Base-by-base conservation (phyloP, 2,113 vertebrate species). In the Osmerus mordax region DNA sequence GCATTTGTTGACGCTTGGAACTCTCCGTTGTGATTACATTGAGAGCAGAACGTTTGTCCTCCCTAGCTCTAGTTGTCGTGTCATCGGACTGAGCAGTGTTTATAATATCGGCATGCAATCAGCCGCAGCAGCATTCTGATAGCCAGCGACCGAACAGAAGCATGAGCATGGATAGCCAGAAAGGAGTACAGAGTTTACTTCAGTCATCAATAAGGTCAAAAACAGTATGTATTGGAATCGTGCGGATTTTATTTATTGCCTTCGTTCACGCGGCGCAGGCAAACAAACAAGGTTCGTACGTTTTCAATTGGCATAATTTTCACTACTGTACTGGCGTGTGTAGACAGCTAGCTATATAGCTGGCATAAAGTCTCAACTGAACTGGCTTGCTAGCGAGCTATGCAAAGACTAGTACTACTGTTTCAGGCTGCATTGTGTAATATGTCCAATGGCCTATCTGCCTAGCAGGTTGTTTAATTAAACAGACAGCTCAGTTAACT, bases 171-270 rank as follows among this genome's bases (percentile, higher is more conserved):
- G 91, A 87, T 90, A 87, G 84, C 23, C 67, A 56, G 65, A 79
- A 79, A 14, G 79, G 78, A 87, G 61, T 70, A 55, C 81, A 74
- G 76, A 76, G 78, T 82, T 76, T 71, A 65, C 79, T 79, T 54
- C 86, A 67, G 61, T 71, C 74, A 3, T 63, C 59, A 76, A 65
- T 78, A 23, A 75, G 73, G 82, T 78, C 84, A 19, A 86, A 84
- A 81, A 77, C 82, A 32, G 41, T 82, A 51, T 90, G 85, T 73
- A 3, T 89, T n/a, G 87, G 89, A 82, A 63, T 91, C 41, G 67
- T 92, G 80, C 86, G 90, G 82, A 81, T 92, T 77, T 88, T 93
- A 92, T 93, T 93, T 92, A 92, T 93, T 91, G 88, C 88, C 89
- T 87, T 91, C 83, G 89, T 92, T 79, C 90, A 93, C 77, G 66